Conservation (phyloP, 2,797 vertebrate genomes). For the Poeciliopsis gracilis region DNA sequence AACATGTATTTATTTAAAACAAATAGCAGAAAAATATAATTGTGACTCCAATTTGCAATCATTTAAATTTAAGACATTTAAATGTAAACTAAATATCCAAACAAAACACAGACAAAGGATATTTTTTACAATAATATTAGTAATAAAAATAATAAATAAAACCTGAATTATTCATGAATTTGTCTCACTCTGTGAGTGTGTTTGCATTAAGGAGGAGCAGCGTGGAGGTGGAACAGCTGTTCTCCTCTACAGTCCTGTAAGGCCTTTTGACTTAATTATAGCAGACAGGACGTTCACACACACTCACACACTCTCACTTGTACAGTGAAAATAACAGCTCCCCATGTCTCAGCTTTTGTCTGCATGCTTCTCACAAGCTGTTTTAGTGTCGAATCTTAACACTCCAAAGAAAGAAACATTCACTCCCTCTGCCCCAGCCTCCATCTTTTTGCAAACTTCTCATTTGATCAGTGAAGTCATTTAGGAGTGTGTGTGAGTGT, state of each 20-base stretch:
- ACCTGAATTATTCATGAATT: constrained; percentile 19
- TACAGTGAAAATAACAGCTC: constrained; percentile 45
- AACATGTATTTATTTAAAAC: background rate
- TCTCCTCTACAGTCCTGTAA: constrained; percentile 71
- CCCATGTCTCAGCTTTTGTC: constrained; percentile 48
- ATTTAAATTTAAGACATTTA: background rate
- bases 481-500: constrained; percentile 56
- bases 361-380: constrained; percentile 33
- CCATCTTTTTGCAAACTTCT: constrained; percentile 74
- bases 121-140: background rate
- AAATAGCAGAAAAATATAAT: background rate
- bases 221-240: constrained; percentile 70
- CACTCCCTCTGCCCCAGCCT: constrained; percentile 24
- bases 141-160: constrained; percentile 9
- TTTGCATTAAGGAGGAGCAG: constrained; percentile 53
- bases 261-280: constrained; percentile 78
- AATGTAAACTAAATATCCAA: background rate
- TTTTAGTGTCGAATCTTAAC: constrained; percentile 61
- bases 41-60: background rate
- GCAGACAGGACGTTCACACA: constrained; percentile 63
- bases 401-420: constrained; percentile 58
- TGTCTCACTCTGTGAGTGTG: constrained; percentile 17
- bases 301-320: constrained; percentile 50
- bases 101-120: background rate
- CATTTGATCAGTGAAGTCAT: constrained; percentile 87